Evolutionary conservation across 2,113 vertebrate genomes (phyloP).

Genomic region (Actinemys pallida): DNA sequence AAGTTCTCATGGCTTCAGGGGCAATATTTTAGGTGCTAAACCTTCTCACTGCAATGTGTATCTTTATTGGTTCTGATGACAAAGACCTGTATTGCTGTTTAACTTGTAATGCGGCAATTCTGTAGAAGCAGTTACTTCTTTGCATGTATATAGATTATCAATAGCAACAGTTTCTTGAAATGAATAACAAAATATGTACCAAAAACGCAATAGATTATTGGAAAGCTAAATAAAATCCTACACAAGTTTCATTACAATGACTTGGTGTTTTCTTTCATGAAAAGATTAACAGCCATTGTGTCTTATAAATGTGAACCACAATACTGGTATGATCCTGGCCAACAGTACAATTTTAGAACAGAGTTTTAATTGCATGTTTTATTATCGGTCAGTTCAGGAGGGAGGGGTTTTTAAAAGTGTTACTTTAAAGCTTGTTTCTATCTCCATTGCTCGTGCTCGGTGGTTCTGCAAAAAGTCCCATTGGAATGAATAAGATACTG

Average conservation of each 20-base stretch:
- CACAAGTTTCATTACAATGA: background rate
- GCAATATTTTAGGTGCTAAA: slow-evolving; percentile 7
- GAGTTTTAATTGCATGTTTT: background rate
- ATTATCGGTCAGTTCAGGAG: background rate
- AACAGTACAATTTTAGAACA: background rate
- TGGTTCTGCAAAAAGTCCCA: fast-evolving
- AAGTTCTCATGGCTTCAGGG: background rate
- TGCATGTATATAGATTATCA: slow-evolving; percentile 14
- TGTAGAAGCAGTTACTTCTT: slow-evolving; percentile 13
- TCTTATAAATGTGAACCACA: background rate
- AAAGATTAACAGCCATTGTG: background rate
- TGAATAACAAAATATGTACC: background rate
- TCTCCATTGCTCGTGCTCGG: background rate
- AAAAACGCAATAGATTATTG: background rate
- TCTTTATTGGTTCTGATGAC: background rate
- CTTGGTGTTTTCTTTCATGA: background rate
- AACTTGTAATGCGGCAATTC: background rate
- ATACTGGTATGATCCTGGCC: background rate
- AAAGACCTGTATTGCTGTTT: slow-evolving; percentile 7
- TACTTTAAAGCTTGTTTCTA: background rate
- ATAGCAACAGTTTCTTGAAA: slow-evolving; percentile 6
- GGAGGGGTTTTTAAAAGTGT: background rate
- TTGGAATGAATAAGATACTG: background rate
- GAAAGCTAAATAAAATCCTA: slow-evolving; percentile 22
- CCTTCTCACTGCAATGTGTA: background rate